phyloP scores from a whole-genome alignment of 1,140 invertebrate genomes.

The Drosophila subpulchrella region DNA sequence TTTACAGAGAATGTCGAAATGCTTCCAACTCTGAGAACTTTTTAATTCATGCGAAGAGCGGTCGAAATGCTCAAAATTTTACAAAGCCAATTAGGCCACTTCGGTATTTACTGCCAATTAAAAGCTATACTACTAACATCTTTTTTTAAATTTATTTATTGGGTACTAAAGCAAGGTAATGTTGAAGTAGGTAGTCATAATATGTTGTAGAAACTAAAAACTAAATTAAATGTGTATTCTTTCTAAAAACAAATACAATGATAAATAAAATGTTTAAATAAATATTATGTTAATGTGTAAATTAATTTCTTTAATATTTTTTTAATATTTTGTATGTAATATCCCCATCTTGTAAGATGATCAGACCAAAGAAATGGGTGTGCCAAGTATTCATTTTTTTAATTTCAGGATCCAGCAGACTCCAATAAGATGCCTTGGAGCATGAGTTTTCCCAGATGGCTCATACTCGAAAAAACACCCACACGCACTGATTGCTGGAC shows the following conservation, averaged over 20 bases:
- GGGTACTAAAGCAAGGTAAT: no score
- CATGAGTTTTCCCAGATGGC: constrained; percentile 13
- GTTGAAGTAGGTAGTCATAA: no score
- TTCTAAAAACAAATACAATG: no score
- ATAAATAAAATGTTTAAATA: no score
- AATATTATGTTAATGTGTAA: no score
- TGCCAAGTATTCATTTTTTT: not conserved
- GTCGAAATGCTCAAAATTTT: not conserved
- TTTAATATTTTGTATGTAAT: no score
- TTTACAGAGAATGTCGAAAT: not conserved
- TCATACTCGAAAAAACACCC: not conserved
- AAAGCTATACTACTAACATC: not conserved
- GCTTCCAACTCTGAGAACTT: constrained; percentile 1
- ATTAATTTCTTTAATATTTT: no score
- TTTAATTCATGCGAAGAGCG: not conserved
- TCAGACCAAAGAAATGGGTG: not conserved
- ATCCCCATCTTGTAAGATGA: no score
- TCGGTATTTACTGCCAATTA: not conserved
- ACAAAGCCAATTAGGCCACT: not conserved
- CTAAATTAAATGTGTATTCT: no score
- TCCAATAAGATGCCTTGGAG: constrained; percentile 17
- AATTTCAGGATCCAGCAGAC: constrained; percentile 14
- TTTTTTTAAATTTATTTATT: not conserved
- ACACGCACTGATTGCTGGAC: constrained; percentile 19
- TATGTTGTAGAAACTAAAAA: no score